These are phyloP conservation scores for Symphodus melops DNA, from an alignment of 2,113 vertebrate genomes.

Conservation along the genomic window DNA sequence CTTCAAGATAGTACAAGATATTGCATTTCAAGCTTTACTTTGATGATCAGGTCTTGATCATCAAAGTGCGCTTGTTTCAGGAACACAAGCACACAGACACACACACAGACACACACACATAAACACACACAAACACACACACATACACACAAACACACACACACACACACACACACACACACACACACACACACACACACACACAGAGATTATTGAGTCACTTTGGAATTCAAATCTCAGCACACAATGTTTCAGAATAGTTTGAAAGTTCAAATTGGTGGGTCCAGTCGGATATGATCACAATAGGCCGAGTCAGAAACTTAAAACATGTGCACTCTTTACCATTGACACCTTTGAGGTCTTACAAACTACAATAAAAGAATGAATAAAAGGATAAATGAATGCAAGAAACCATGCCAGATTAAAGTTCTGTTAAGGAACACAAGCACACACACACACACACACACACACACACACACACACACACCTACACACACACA, in stretches of 20 bases:
- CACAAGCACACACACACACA: too few relatives aligned
- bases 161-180: too few relatives aligned
- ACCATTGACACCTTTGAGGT: slow-evolving; percentile 26
- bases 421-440: slow-evolving; percentile 7
- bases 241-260: slow-evolving; percentile 8
- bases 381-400: slow-evolving; percentile 10
- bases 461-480: too few relatives aligned
- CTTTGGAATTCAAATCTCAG: slow-evolving; percentile 45
- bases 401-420: slow-evolving; percentile 4
- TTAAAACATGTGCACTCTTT: slow-evolving; percentile 30
- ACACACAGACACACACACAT: too few relatives aligned
- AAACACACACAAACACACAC: too few relatives aligned
- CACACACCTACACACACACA: too few relatives aligned
- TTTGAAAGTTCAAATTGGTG: neutral
- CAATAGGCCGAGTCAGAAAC: slow-evolving; percentile 27
- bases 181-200: too few relatives aligned
- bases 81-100: too few relatives aligned
- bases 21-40: neutral
- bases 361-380: neutral
- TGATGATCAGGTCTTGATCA: too few relatives aligned
- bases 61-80: too few relatives aligned
- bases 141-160: too few relatives aligned
- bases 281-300: neutral
- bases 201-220: slow-evolving; percentile 16
- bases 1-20: neutral